Evolutionary conservation across 35 echinoderm and acorn worm genomes (phyloP), one percentile per base, ranked within the genome.

Genomic region (Apostichopus parvimensis): DNA sequence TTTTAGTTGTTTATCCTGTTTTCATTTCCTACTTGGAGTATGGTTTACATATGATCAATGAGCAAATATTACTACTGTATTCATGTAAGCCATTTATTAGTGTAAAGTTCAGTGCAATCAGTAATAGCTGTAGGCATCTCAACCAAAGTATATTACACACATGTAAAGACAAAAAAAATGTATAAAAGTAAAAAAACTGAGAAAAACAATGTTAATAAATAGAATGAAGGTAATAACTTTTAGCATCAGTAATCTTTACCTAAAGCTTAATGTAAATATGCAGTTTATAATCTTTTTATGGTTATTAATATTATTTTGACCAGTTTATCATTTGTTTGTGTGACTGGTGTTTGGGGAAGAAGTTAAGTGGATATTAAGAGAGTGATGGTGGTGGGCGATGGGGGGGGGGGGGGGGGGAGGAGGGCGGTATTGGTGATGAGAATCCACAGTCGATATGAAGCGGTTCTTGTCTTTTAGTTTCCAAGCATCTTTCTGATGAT

Each of bases 261-360:
- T 18, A 18, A 75, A 20, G 71, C 71, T 75, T 75, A 20, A 75
- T 75, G 71, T 75, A 75, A 75, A 75, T 75, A 75, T 75, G 71
- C 71, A 75, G 71, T 75, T 75, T 75, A 75, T 75, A 75, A 75
- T 75, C 71, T 75, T 75, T 14, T 75, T 75, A 75, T 75, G 17
- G 71, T 18, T 75, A 75, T 75, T 75, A 45, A 4, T 2, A 45
- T 45, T 45, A 45, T 45, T 75, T 6, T 75, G 71, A 20, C 71
- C 15, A 22, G 71, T 75, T 20, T 14, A 75, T 20, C 71, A 4
- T n/a, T n/a, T n/a, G 71, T 22, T 61, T 61, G 58, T 75, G 71
- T 20, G 71, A 75, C 11, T 23, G 17, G 71, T 18, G 71, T 4
- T 18, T 75, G 6, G n/a, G 71, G 6, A 8, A 75, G n/a, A 18